Percentiles rank a stretch among this genome's conserved stretches.
These are phyloP conservation scores for Agrilus mali DNA, from an alignment of 2,888 invertebrate species.

Conservation along the genomic window DNA sequence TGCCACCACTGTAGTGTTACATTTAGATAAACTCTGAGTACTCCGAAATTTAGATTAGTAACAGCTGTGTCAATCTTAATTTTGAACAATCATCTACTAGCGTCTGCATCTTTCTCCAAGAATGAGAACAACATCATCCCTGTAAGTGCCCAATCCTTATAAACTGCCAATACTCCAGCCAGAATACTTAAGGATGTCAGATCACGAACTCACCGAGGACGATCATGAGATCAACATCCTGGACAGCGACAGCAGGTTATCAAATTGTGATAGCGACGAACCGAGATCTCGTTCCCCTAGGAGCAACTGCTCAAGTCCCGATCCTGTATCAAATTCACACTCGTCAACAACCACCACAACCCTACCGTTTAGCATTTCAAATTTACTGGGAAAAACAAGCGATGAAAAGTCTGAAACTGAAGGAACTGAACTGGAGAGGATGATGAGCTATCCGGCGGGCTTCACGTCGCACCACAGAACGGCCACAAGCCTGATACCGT, in stretches of 20 bases:
- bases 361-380: constrained; percentile 70
- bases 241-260: constrained; percentile 49
- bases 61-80: too few species aligned
- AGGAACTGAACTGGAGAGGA: constrained; percentile 18
- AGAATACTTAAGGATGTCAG: constrained; percentile 22
- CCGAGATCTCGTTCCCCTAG: constrained; percentile 30
- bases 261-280: constrained; percentile 48
- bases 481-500: constrained; percentile 28
- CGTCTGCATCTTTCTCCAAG: too few species aligned
- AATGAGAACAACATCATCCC: too few species aligned
- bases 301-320: constrained; percentile 32
- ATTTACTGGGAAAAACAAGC: constrained; percentile 64
- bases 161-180: too few species aligned
- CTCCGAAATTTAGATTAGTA: too few species aligned
- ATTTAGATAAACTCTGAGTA: too few species aligned
- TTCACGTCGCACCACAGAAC: constrained; percentile 23
- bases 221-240: constrained; percentile 58
- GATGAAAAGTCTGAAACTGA: constrained; percentile 42
- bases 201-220: constrained; percentile 41
- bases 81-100: too few species aligned
- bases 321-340: constrained; percentile 36
- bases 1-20: too few species aligned
- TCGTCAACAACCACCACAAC: constrained; percentile 40
- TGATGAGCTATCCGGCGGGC: constrained; percentile 22
- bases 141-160: too few species aligned